A percentile compares a stretch with the other conserved stretches of the same genome.
These are phyloP conservation scores for Napeogenes inachia DNA, from an alignment of 2,888 invertebrate species.

Conservation along the genomic window DNA sequence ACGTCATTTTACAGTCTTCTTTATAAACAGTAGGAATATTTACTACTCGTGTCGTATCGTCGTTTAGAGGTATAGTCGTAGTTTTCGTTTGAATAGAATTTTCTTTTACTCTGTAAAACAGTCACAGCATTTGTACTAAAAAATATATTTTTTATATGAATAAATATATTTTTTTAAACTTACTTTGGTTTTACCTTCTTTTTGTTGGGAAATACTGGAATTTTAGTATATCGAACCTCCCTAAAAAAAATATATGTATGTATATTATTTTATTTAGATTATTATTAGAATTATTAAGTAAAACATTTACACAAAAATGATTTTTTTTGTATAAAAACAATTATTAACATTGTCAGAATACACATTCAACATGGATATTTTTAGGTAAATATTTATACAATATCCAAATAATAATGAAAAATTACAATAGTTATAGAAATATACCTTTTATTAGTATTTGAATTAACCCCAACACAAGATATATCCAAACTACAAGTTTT, in stretches of 20 bases:
- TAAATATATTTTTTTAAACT: not conserved
- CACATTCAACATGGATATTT: not conserved
- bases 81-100: too few relatives aligned
- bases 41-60: too few relatives aligned
- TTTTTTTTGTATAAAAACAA: not conserved
- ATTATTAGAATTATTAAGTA: not conserved
- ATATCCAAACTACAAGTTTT: constrained; percentile 21
- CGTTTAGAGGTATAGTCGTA: too few relatives aligned
- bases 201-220: constrained; percentile 11
- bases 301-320: not conserved
- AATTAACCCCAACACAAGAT: constrained; percentile 13
- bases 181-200: constrained; percentile 13
- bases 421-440: not conserved
- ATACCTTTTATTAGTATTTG: constrained; percentile 20
- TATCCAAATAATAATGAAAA: not conserved
- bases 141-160: too few relatives aligned
- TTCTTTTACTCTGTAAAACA: too few relatives aligned
- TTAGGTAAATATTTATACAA: not conserved
- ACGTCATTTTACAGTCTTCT: too few relatives aligned
- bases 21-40: too few relatives aligned
- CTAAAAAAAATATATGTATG: constrained; percentile 18
- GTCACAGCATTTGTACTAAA: too few relatives aligned
- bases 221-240: constrained; percentile 25
- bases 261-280: too few relatives aligned
- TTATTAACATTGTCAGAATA: not conserved